Evolutionary conservation across 2,888 invertebrate genomes (phyloP).

Genomic region (Drosophila siamana): DNA sequence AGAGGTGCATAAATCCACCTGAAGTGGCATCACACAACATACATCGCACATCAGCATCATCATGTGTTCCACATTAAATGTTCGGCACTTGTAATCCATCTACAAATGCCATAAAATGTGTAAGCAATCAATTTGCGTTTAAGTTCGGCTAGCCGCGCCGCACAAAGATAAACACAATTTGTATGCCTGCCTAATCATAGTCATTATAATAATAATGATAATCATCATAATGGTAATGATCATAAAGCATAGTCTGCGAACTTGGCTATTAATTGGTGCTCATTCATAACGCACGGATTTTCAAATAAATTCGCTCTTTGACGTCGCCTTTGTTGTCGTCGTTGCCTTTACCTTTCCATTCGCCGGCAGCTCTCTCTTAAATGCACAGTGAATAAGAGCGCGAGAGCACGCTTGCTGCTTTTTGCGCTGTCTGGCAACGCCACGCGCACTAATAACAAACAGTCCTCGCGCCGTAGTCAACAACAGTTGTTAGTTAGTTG

Average conservation of each 20-base stretch:
- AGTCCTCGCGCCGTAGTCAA: slow-evolving; percentile 37
- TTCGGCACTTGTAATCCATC: slow-evolving; percentile 1
- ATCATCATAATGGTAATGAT: slow-evolving; percentile 44
- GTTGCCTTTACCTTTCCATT: not conserved
- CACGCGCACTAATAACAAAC: slow-evolving; percentile 49
- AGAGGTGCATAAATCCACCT: slow-evolving; percentile 15
- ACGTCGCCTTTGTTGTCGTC: slow-evolving; percentile 1
- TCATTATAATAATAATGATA: slow-evolving; percentile 35
- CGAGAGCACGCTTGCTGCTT: slow-evolving; percentile 21
- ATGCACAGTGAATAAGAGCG: slow-evolving; percentile 12
- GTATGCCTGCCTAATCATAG: slow-evolving; percentile 31
- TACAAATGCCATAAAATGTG: slow-evolving; percentile 37
- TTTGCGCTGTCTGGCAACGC: slow-evolving; percentile 51
- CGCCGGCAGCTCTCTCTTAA: slow-evolving; percentile 31
- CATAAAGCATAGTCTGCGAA: slow-evolving; percentile 50
- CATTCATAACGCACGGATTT: slow-evolving; percentile 61
- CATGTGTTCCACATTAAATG: slow-evolving; percentile 9
- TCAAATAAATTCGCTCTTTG: slow-evolving; percentile 5
- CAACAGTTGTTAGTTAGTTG: slow-evolving; percentile 68
- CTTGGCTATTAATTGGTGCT: slow-evolving; percentile 65
- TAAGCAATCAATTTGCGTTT: slow-evolving; percentile 58
- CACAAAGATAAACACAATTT: slow-evolving; percentile 27
- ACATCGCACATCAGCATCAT: slow-evolving; percentile 1
- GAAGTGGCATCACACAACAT: not conserved
- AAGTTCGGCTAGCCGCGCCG: slow-evolving; percentile 10